phyloP scores from a whole-genome alignment of 2,888 invertebrate species.

The Dryadula phaetusa region DNA sequence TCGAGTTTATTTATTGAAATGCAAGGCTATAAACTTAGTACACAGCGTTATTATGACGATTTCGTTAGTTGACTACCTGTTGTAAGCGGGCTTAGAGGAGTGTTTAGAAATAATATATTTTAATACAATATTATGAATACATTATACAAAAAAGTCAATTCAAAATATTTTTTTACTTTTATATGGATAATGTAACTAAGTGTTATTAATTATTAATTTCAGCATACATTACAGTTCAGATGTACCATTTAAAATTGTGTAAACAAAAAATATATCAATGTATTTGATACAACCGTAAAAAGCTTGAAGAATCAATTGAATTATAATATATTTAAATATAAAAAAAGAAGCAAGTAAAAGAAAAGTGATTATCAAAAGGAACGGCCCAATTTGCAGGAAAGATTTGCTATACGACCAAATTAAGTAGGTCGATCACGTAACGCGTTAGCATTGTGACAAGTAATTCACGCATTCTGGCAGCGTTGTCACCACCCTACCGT shows the following conservation, averaged over 20 bases:
- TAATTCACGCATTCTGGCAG: conserved; percentile 66
- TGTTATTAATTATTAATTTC: background rate
- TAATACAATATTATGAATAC: too few relatives aligned
- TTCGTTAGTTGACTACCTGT: conserved; percentile 46
- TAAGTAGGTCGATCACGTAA: conserved; percentile 71
- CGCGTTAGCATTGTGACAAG: conserved; percentile 70
- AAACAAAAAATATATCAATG: too few relatives aligned
- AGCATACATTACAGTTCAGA: background rate
- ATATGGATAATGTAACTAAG: too few relatives aligned
- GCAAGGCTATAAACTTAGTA: conserved; percentile 46
- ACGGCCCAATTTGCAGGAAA: conserved; percentile 52
- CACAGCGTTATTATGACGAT: conserved; percentile 42
- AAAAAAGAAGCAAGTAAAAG: background rate
- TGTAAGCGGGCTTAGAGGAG: conserved; percentile 31
- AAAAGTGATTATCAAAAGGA: conserved; percentile 8
- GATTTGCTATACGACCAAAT: conserved; percentile 61
- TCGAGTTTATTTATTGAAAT: conserved; percentile 49
- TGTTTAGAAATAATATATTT: conserved; percentile 35
- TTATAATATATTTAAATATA: background rate
- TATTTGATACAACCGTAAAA: background rate
- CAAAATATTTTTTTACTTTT: too few relatives aligned
- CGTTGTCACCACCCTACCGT: conserved; percentile 66
- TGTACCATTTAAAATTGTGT: background rate
- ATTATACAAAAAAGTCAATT: too few relatives aligned
- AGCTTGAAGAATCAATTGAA: background rate